These are phyloP conservation scores for Sylvia borin DNA, from an alignment of 2,797 vertebrate species.

Conservation along the genomic window DNA sequence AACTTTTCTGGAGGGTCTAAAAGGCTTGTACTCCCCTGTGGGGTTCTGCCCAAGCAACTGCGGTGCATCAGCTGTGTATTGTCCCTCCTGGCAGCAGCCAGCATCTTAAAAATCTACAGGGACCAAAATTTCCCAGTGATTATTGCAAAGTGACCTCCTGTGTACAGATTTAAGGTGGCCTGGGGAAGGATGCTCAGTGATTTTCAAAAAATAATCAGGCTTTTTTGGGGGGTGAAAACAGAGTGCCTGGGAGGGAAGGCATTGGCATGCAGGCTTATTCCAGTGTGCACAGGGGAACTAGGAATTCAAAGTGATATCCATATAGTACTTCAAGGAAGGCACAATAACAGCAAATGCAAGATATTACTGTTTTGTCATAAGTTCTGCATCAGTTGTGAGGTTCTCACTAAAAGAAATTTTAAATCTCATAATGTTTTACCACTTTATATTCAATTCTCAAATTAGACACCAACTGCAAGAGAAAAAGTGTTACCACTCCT, in stretches of 20 bases:
- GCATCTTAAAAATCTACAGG: background rate
- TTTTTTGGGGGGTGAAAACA: background rate
- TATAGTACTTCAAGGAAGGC: background rate
- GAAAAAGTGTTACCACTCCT: background rate
- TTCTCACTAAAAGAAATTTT: background rate
- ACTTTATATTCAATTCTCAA: background rate
- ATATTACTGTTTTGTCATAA: background rate
- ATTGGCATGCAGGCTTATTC: background rate
- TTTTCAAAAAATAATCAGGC: background rate
- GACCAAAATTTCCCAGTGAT: background rate
- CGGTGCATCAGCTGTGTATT: rapidly evolving
- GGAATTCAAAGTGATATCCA: background rate
- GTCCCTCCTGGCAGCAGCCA: background rate
- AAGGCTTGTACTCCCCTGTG: background rate
- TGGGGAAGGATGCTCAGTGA: background rate
- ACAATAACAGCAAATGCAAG: background rate
- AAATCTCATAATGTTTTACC: background rate
- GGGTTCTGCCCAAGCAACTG: background rate
- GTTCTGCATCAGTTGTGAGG: background rate
- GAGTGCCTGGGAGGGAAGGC: background rate
- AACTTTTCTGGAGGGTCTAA: background rate
- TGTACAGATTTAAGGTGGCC: background rate
- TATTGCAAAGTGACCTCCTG: background rate
- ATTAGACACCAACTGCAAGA: background rate
- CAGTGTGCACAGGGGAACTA: background rate